A percentile compares a stretch with the other conserved stretches of the same genome.
phyloP scores from a whole-genome alignment of 2,797 vertebrate species.

The Gallinago solitaria region DNA sequence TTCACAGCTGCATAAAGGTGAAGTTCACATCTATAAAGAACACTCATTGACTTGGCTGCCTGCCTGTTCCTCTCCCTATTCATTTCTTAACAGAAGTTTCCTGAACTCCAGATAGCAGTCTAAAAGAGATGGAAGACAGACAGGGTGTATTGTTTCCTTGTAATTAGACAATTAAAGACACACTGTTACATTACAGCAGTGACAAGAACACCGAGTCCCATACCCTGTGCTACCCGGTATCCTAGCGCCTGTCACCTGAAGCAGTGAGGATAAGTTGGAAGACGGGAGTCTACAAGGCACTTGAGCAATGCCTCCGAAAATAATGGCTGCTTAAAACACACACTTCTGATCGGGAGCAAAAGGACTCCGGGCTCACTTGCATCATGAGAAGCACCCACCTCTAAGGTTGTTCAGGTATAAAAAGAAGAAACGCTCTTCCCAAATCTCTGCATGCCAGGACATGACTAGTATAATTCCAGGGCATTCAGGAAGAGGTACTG shows the following conservation, averaged over 20 bases:
- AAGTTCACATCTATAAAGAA: slow-evolving; percentile 54
- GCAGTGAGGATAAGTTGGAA: fast-evolving
- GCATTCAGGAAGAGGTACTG: not conserved
- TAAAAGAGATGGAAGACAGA: not conserved
- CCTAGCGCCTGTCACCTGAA: not conserved
- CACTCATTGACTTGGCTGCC: slow-evolving; percentile 23
- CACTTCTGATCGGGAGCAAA: not conserved
- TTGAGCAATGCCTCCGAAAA: not conserved
- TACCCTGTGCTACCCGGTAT: not conserved
- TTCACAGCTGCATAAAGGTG: not conserved
- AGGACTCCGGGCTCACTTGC: not conserved
- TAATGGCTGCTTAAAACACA: not conserved
- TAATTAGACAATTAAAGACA: not conserved
- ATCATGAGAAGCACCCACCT: not conserved
- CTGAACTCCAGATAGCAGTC: slow-evolving; percentile 40
- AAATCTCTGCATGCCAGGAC: not conserved
- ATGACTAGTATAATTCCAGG: not conserved
- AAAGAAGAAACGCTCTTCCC: not conserved
- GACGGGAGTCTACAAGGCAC: not conserved
- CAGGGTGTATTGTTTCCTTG: slow-evolving; percentile 23
- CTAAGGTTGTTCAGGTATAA: not conserved
- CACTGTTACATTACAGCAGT: not conserved
- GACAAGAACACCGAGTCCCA: not conserved
- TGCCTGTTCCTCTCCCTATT: slow-evolving; percentile 29
- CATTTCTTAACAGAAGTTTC: slow-evolving; percentile 53